Evolutionary conservation across 2,113 vertebrate species (phyloP).

Genomic region (Onychostruthus taczanowskii): DNA sequence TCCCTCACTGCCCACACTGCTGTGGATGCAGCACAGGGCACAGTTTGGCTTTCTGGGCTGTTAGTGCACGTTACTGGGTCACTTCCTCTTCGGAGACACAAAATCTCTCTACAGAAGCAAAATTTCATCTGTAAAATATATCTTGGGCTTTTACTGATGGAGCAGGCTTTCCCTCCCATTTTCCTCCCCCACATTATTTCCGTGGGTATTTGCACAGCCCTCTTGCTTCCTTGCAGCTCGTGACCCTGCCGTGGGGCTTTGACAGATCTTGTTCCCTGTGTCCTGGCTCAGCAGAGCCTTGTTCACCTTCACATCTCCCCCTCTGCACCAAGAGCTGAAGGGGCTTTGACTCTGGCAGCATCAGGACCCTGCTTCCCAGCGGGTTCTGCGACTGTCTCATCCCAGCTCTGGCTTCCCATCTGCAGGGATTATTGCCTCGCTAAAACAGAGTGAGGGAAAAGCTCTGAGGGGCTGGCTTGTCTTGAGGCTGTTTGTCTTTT

Average conservation of each 20-base stretch:
- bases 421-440: background rate
- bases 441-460: constrained; percentile 9
- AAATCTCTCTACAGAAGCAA: background rate
- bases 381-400: background rate
- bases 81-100: background rate
- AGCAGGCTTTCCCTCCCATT: background rate
- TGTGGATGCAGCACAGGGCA: background rate
- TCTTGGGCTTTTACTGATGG: background rate
- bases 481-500: constrained; percentile 63
- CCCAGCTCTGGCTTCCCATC: background rate
- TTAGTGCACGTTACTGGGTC: background rate
- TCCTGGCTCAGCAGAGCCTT: background rate
- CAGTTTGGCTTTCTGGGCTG: background rate
- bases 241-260: rapidly evolving
- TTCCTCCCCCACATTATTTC: background rate
- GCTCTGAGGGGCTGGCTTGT: constrained; percentile 37
- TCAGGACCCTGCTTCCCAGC: background rate
- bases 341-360: background rate
- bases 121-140: background rate
- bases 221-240: background rate
- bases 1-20: background rate
- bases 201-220: background rate
- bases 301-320: background rate
- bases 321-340: background rate
- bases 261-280: background rate